Conservation (phyloP, 2,888 invertebrate genomes). For the Deroplatys truncata region DNA sequence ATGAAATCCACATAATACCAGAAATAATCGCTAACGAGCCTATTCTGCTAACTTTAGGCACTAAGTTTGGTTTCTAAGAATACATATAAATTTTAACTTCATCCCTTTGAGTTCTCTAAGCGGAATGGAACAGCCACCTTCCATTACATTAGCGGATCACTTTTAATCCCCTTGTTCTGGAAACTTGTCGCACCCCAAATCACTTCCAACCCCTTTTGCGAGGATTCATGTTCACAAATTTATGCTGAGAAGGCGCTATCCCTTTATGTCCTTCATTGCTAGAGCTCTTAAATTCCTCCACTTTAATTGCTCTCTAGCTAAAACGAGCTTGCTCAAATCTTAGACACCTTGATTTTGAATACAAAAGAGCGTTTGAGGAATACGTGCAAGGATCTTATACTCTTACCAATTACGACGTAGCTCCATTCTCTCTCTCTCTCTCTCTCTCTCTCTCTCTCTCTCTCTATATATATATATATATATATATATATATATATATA, state of each 20-base stretch:
- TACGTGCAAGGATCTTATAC: background rate
- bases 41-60: too few relatives aligned
- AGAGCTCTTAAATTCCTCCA: background rate
- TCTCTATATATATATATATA: too few relatives aligned
- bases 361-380: background rate
- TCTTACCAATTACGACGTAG: too few relatives aligned
- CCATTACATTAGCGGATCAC: background rate
- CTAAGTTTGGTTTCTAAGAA: too few relatives aligned
- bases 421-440: too few relatives aligned
- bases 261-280: background rate
- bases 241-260: background rate
- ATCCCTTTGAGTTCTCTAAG: too few relatives aligned
- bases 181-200: background rate
- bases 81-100: too few relatives aligned
- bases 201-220: background rate
- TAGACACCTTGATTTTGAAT: background rate
- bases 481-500: too few relatives aligned
- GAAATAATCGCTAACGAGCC: too few relatives aligned
- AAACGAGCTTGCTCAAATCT: background rate
- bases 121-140: too few relatives aligned
- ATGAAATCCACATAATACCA: too few relatives aligned
- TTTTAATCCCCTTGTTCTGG: background rate
- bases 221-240: background rate
- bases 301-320: background rate
- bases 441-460: too few relatives aligned